Base-by-base conservation (phyloP, 2,888 invertebrate species). In the Reticulitermes lucifugus region DNA sequence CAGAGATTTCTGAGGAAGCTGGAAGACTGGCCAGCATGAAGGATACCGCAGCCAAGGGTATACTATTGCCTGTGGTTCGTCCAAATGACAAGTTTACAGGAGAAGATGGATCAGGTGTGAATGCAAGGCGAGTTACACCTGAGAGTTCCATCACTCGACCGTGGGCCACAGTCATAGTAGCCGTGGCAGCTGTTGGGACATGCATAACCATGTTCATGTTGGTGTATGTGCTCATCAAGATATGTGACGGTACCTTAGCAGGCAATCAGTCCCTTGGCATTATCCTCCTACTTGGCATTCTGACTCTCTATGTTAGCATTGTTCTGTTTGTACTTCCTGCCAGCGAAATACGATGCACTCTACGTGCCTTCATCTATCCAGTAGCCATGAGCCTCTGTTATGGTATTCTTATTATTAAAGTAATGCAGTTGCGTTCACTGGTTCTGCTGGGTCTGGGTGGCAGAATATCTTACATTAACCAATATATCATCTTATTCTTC, bases 361-460 rank as follows among this genome's bases (percentile, higher is more conserved):
- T 90, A 18, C 87, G 90, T 35, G 87, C 89, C 5, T 89, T 90
- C 86, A 83, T 89, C 5, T 89, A 89, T 22, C 89, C 90, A n/a
- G 84, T 89, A 25, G 89, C 90, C 22, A 87, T 90, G 51, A 89
- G 89, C 10, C 88, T 90, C 43, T 90, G 90, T 86, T 90, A 90
- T 87, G 90, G 89, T 9, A 89, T 90, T 25, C 89, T 91, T 29
- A 88, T 90, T 1, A 88, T 90, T 75, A 90, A 91, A 88, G 89
- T 89, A 18, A 90, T 91, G 90, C 90, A 90, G 79, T 87, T 91
- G 25, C 87, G 90, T 65, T 89, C 90, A n/a, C 88, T 90, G 29
- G 90, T 89, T 18, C 88, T 89, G 2, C 87, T 90, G 18, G 91
- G 91, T 6, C 88, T 90, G 6, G 91, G 90, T 29, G 91, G 90